These are phyloP conservation scores for Bathybates hornii DNA, from an alignment of 2,113 vertebrate species.

Conservation along the genomic window DNA sequence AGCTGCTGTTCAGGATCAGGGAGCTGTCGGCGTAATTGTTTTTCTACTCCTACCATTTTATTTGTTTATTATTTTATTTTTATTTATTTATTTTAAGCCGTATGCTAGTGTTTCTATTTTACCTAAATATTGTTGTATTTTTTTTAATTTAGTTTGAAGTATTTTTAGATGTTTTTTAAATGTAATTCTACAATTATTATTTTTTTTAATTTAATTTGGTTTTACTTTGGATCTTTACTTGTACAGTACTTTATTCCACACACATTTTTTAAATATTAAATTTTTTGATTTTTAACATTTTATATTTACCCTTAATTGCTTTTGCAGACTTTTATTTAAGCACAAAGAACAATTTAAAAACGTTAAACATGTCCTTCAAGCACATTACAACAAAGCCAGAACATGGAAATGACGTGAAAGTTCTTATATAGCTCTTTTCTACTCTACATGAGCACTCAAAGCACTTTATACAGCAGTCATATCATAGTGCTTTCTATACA, in stretches of 20 bases:
- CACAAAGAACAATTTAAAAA: not conserved
- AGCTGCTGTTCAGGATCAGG: not conserved
- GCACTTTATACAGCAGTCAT: not conserved
- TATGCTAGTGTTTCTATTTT: not conserved
- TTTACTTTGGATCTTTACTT: not conserved
- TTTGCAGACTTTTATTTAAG: not conserved
- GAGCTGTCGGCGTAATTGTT: not conserved
- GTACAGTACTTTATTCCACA: not conserved
- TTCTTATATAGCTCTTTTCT: not conserved
- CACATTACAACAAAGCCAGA: not conserved
- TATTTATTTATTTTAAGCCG: not conserved
- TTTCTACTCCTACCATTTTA: not conserved
- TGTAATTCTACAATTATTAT: not conserved
- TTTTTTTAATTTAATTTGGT: fast-evolving
- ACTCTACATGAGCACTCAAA: not conserved
- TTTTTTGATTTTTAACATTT: not conserved
- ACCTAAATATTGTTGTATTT: not conserved
- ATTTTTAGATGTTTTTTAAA: not conserved
- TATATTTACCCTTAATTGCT: not conserved
- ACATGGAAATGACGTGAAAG: not conserved
- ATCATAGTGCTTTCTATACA: not conserved
- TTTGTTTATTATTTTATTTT: not conserved
- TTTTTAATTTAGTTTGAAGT: not conserved
- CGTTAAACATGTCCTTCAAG: not conserved
- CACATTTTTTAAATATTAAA: not conserved